phyloP scores from a whole-genome alignment of 2,113 vertebrate species.

The Passer domesticus region DNA sequence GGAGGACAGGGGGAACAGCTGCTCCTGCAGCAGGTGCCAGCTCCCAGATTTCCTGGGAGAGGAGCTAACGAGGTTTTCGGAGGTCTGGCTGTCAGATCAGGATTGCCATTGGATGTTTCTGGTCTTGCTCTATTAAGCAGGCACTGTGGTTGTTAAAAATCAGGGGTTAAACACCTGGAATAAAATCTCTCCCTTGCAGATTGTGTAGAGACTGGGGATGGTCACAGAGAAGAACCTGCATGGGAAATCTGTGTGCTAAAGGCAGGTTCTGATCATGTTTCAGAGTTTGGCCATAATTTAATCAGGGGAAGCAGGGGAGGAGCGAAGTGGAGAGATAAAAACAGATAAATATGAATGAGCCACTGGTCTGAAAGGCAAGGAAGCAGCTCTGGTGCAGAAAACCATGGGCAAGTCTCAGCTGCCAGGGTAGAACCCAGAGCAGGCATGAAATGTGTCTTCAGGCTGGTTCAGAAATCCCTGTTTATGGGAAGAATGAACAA shows the following conservation, averaged over 20 bases:
- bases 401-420: background rate
- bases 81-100: background rate
- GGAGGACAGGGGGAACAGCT: background rate
- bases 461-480: background rate
- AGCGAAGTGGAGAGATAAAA: background rate
- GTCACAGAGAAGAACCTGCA: background rate
- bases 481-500: background rate
- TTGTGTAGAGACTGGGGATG: background rate
- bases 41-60: constrained; percentile 32
- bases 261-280: background rate
- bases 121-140: background rate
- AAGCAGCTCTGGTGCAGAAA: background rate
- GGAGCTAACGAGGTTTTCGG: background rate
- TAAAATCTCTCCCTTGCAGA: background rate
- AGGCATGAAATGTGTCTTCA: background rate
- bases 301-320: background rate
- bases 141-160: background rate
- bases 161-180: background rate
- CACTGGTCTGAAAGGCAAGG: background rate
- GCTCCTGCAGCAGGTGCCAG: constrained; percentile 2
- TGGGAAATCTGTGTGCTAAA: background rate
- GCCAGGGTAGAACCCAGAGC: background rate
- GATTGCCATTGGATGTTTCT: background rate
- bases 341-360: background rate
- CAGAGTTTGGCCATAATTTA: background rate